Base-by-base conservation (phyloP, 2,888 invertebrate species). In the Chesias legatella region DNA sequence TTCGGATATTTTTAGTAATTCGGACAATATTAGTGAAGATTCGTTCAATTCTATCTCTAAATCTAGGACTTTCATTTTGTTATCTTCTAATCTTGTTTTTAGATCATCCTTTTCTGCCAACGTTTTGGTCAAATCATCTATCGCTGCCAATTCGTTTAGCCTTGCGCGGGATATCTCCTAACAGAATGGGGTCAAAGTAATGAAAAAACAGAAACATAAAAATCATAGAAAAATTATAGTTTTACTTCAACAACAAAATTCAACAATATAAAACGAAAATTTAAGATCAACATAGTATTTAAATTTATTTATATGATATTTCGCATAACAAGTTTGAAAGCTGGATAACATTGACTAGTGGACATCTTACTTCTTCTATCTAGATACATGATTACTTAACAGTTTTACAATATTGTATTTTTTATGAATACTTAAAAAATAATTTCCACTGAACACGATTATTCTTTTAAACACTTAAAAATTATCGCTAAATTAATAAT, bases 11-110 rank as follows among this genome's bases (percentile, higher is more conserved):
- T 88, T 88, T 28, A 85, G 63, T 9, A 88, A 67, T 59, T 90
- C 89, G 26, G 86, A 84, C 36, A 90, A 60, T 59, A 89, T 80
- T 31, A 89, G 75, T 34, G 90, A 90, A 35, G 88, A 89, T 60
- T 89, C 85, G 38, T 89, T 89, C 42, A 90, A 58, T 51, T 89
- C 89, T 53, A 84, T 84, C 55, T 90, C 89, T 67, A 90, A 72
- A 65, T 90, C 89, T 40, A 88, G 84, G 10, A 80, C 63, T 69
- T 72, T 85, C 78, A 83, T 76, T 61, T 79, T 85, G 50, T 63
- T 77, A 48, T 81, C 79, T 63, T 88, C 85, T 40, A 82, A 64
- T 58, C 77, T 79, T 24, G 71, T 58, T 63, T 79, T 81, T 27
- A 81, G 53, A 46, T 59, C 56, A 42, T 85, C 81, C 67, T 74